phyloP scores from a whole-genome alignment of 1,140 invertebrate genomes.

The Aphis gossypii region DNA sequence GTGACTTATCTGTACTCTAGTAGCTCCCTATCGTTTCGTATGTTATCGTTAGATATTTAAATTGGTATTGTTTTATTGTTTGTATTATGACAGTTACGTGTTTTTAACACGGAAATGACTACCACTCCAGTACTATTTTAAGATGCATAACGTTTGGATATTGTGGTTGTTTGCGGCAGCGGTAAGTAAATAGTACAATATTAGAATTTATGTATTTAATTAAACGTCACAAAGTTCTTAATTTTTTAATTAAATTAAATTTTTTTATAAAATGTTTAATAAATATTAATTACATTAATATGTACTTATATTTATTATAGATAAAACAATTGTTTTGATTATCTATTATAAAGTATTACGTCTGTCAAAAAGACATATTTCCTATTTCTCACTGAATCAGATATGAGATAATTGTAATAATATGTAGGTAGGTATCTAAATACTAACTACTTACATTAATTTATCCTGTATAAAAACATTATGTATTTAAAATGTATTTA shows the following conservation, averaged over 20 bases:
- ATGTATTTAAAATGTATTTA: background rate
- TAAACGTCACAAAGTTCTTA: background rate
- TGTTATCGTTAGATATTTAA: background rate
- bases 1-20: slow-evolving; percentile 49
- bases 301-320: background rate
- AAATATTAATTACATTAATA: background rate
- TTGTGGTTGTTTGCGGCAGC: slow-evolving; percentile 40
- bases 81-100: background rate
- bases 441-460: background rate
- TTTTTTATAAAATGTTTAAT: background rate
- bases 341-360: background rate
- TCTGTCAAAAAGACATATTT: background rate
- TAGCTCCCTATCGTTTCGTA: slow-evolving; percentile 16
- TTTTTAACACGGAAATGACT: slow-evolving; percentile 11
- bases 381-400: background rate
- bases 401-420: background rate
- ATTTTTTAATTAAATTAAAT: background rate
- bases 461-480: background rate
- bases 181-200: slow-evolving; percentile 27
- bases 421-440: background rate
- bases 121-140: background rate
- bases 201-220: background rate
- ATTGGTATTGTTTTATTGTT: background rate
- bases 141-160: slow-evolving; percentile 47
- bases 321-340: background rate